Evolutionary conservation across 1,140 invertebrate genomes (phyloP), one percentile per base, ranked within the genome.

Genomic region (Sarcophaga bullata): DNA sequence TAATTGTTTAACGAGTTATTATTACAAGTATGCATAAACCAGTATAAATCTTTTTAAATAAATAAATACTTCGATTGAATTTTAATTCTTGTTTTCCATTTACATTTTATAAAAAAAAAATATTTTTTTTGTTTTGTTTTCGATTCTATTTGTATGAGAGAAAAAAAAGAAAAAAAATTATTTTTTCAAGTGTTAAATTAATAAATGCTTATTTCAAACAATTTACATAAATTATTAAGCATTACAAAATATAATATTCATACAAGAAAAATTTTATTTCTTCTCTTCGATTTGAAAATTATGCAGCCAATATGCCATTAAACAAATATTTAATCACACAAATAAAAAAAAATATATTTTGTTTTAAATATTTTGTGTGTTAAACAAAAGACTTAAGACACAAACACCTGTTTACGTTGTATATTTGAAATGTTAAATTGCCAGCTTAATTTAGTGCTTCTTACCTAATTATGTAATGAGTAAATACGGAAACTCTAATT

Each of bases 301-400:
- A 68, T 68, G 19, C 62, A 37, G 25, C 25, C 25, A 68, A 68
- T 8, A 68, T 10, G 17, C 62, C 25, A 37, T 25, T 68, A 68
- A 68, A 68, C 62, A 68, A 68, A 68, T 68, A 68, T 68, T 68
- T 68, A 68, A 68, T 68, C 8, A 68, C 19, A n/a, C 6, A n/a
- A 58, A 58, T 58, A 58, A 58, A 58, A 58, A 15, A n/a, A n/a
- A n/a, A n/a, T n/a, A 13, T n/a, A 58, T 58, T 58, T 58, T 58
- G n/a, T 58, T n/a, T 13, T 3, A 58, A 58, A 15, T 15, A n/a
- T 58, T 58, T 58, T 58, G 54, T n/a, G n/a, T n/a, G 25, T 37
- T 37, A 37, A 37, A 37, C 25, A 37, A 37, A 37, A 37, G 25
- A 37, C 25, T 37, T 37, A 37, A 37, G 25, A 37, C 25, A 37